Evolutionary conservation across 2,888 invertebrate genomes (phyloP), one percentile per base, ranked within the genome.

Genomic region (Choristoneura rosaceana): DNA sequence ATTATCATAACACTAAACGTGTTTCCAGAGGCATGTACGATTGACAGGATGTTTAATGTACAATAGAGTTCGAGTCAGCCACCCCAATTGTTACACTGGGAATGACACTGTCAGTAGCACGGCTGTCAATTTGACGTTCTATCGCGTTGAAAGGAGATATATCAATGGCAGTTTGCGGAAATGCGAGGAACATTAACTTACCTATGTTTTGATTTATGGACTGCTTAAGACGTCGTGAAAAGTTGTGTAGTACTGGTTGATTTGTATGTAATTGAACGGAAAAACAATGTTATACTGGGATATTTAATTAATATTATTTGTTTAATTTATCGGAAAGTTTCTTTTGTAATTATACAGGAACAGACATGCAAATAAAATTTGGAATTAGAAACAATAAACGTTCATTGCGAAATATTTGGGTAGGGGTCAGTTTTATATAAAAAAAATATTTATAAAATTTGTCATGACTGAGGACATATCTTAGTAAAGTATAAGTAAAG

Each of bases 31-130:
- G 15, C 58, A 55, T 33, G 38, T 52, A 41, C 34, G 62, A 73
- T 68, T 68, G 62, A 43, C 63, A 43, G 43, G 66, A 68, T 47
- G 61, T 73, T 62, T n/a, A 47, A n/a, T 33, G 71, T 38, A 63
- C 61, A 71, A 74, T 77, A 71, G 78, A 76, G 77, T 62, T 77
- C 77, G 61, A 47, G 33, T 52, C 43, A 45, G 61, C 41, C 52
- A 43, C 52, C 43, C 17, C 66, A 58, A 62, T 62, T 52, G 69
- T 62, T 45, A 61, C 55, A 55, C 55, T 62, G 55, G 33, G 43
- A 33, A 41, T 62, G 52, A 62, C 69, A 62, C 41, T 50, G 61
- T 41, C 69, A 69, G 61, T 50, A 50, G 61, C 69, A 25, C 25
- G 12, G 69, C 41, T 63, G 69, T 62, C 69, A 58, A 69, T 63